A percentile compares a stretch with the other conserved stretches of the same genome.
Conservation (phyloP, 2,797 vertebrate species). For the Acropternis orthonyx region DNA sequence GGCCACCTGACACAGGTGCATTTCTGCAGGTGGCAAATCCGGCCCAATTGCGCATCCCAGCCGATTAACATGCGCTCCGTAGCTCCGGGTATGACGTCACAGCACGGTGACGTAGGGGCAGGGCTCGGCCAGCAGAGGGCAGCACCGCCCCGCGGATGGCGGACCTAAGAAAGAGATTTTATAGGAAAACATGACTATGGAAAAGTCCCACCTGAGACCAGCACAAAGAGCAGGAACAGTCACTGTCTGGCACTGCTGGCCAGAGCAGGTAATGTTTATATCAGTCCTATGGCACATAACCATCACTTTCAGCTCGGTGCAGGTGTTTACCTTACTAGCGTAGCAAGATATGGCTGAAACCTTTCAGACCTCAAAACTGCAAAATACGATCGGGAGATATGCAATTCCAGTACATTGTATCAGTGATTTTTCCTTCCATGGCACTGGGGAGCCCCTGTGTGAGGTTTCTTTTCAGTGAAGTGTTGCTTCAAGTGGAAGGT, state of each 20-base stretch:
- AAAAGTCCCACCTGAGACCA: accelerated
- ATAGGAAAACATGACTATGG: neutral
- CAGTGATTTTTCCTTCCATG: neutral
- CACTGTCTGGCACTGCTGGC: neutral
- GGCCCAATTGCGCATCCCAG: accelerated
- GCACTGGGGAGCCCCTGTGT: neutral
- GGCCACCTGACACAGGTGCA: neutral
- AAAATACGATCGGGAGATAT: accelerated
- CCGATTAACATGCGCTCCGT: accelerated
- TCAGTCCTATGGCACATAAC: accelerated
- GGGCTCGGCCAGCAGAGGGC: conserved; percentile 38
- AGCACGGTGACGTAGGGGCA: neutral
- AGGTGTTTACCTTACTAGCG: accelerated
- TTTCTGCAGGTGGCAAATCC: accelerated
- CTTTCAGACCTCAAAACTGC: neutral
- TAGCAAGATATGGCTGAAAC: neutral
- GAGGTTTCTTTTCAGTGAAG: neutral
- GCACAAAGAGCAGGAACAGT: accelerated
- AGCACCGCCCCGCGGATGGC: neutral
- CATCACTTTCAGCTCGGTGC: neutral
- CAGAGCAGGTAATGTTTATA: accelerated
- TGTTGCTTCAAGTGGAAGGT: neutral
- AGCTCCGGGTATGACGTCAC: accelerated
- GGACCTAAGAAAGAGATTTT: accelerated
- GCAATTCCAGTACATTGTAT: neutral